Evolutionary conservation across 2,888 invertebrate genomes (phyloP), one percentile per base, ranked within the genome.

Genomic region (Xanthostigma xanthostigma): DNA sequence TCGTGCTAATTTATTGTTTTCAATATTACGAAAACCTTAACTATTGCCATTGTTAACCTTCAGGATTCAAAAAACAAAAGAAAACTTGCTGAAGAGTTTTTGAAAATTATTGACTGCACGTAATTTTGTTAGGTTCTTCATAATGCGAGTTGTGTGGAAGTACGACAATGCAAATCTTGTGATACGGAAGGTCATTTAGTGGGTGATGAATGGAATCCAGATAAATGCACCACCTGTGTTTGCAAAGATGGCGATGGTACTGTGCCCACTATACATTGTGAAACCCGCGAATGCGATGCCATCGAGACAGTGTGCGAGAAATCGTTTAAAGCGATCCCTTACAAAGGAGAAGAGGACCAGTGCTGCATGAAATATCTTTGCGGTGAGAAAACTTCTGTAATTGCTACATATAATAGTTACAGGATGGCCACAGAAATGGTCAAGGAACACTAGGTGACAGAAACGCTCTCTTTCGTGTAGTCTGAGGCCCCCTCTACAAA

Each of bases 331-430:
- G 65, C 71, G 0, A 67, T 79, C 37, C 68, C 76, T 54, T 64
- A 77, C 6, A 61, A 75, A 35, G 70, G 72, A 4, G 66, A 67
- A 5, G 73, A 72, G 1, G 68, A 71, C 0, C 74, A 76, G 41
- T 89, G 89, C 64, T 89, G 89, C 58, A 74, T 78, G 0, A 75
- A 79, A 50, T 81, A 79, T 57, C 60, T 76, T 34, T 88, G 86
- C 59, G 72, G 81, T 82, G 58, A 64, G 70, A 59, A 38, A 46
- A 52, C 46, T 50, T 45, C 42, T 6, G 6, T 27, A 27, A 27
- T 27, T 49, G 51, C 45, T 9, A 4, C 3, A 13, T 13, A n/a
- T n/a, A n/a, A n/a, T n/a, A n/a, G n/a, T n/a, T n/a, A n/a, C n/a
- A n/a, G n/a, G n/a, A n/a, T n/a, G n/a, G n/a, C n/a, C n/a, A n/a